These are phyloP conservation scores for Pemphigus obesinymphae DNA, from an alignment of 1,140 invertebrate species.

Conservation along the genomic window DNA sequence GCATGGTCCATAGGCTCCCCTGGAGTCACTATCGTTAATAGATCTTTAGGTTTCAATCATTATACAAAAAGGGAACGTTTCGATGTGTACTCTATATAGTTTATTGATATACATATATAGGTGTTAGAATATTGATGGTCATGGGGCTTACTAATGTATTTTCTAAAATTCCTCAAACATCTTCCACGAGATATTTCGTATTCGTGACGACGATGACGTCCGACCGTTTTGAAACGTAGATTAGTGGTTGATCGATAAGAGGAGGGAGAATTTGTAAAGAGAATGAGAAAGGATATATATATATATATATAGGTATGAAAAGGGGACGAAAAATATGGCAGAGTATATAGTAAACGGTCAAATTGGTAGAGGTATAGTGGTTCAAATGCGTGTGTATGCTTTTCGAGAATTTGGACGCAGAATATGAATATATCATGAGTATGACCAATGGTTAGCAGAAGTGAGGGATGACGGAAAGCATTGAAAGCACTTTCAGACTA, in stretches of 20 bases:
- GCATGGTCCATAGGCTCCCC: too few relatives aligned
- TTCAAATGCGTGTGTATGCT: neutral
- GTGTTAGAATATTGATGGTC: neutral
- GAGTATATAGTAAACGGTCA: neutral
- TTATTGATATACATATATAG: neutral
- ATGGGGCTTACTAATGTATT: neutral
- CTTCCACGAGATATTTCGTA: neutral
- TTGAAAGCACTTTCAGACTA: slow-evolving; percentile 9
- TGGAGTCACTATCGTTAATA: too few relatives aligned
- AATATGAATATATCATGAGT: slow-evolving; percentile 38
- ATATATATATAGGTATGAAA: neutral
- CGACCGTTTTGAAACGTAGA: neutral
- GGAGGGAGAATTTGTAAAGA: neutral
- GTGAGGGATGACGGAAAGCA: neutral
- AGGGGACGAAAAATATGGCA: neutral
- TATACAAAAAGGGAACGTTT: too few relatives aligned
- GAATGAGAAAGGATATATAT: neutral
- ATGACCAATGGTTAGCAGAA: neutral
- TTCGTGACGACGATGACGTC: neutral
- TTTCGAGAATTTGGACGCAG: neutral
- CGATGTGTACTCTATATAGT: too few relatives aligned
- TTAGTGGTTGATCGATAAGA: neutral
- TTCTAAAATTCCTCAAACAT: neutral
- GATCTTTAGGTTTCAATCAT: too few relatives aligned
- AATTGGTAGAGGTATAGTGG: neutral